phyloP scores from a whole-genome alignment of 2,113 vertebrate species.

The Malurus alboscapulatus region DNA sequence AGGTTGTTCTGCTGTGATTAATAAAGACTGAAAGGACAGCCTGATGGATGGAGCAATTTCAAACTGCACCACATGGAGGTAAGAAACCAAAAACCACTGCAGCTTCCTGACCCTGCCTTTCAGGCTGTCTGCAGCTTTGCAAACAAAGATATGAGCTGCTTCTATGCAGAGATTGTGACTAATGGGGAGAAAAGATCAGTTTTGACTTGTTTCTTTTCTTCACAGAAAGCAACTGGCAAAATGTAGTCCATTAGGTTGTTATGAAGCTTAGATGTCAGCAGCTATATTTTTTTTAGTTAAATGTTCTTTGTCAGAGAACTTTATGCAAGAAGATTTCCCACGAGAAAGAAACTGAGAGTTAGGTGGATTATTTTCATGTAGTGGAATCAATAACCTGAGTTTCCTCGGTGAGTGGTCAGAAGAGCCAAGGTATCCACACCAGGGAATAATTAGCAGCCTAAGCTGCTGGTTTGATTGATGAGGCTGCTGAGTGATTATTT shows the following conservation, averaged over 20 bases:
- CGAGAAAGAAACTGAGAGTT: not conserved
- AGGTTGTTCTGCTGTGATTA: not conserved
- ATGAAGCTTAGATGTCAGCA: slow-evolving; percentile 3
- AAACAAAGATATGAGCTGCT: not conserved
- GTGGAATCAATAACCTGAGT: slow-evolving; percentile 37
- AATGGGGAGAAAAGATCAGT: not conserved
- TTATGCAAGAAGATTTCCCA: slow-evolving; percentile 49
- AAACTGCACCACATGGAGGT: not conserved
- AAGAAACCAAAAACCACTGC: not conserved
- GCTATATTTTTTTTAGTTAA: not conserved
- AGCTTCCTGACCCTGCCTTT: not conserved
- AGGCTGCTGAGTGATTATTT: slow-evolving; percentile 46
- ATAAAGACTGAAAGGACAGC: not conserved
- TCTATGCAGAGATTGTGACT: not conserved
- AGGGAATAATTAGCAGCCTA: slow-evolving; percentile 55
- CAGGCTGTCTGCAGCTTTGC: not conserved
- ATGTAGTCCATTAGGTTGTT: not conserved
- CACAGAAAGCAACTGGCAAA: not conserved
- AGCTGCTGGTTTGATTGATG: slow-evolving; percentile 55
- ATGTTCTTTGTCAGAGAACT: slow-evolving; percentile 24
- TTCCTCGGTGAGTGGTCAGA: slow-evolving; percentile 43
- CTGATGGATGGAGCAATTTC: slow-evolving; percentile 1
- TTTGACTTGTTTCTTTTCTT: not conserved
- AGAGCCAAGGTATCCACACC: slow-evolving; percentile 23
- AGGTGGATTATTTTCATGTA: slow-evolving; percentile 51